phyloP scores from a whole-genome alignment of 2,888 invertebrate genomes.

The Diachrysia chrysitis region DNA sequence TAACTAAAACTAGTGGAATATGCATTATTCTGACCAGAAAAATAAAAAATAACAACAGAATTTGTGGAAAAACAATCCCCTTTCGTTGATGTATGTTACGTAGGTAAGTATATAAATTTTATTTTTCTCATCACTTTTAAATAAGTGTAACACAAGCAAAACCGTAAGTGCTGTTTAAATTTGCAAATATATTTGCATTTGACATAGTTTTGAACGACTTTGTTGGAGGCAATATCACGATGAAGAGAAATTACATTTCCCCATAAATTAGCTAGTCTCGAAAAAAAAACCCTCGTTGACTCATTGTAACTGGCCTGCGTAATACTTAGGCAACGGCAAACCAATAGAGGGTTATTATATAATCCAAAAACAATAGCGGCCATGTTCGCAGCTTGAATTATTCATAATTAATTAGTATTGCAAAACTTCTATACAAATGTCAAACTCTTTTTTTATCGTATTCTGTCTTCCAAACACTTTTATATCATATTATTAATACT shows the following conservation, averaged over 20 bases:
- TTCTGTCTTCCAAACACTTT: slow-evolving; percentile 13
- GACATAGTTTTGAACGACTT: slow-evolving; percentile 26
- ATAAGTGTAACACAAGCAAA: slow-evolving; percentile 39
- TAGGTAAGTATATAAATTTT: slow-evolving; percentile 29
- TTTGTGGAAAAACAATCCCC: slow-evolving; percentile 45
- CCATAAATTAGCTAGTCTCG: slow-evolving; percentile 28
- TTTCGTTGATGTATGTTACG: slow-evolving; percentile 33
- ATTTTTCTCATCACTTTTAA: slow-evolving; percentile 52
- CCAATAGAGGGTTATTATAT: slow-evolving; percentile 25
- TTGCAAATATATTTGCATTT: slow-evolving; percentile 34
- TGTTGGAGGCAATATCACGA: slow-evolving; percentile 38
- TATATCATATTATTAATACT: slow-evolving; percentile 31
- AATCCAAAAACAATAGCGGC: slow-evolving; percentile 30
- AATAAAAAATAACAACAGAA: slow-evolving; percentile 45
- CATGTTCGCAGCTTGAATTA: slow-evolving; percentile 7
- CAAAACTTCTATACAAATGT: slow-evolving; percentile 17
- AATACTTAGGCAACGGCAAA: slow-evolving; percentile 17
- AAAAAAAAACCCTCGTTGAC: slow-evolving; percentile 29
- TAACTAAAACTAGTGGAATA: slow-evolving; percentile 66
- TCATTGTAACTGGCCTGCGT: slow-evolving; percentile 12
- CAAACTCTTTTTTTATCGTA: neutral
- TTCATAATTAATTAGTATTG: slow-evolving; percentile 1
- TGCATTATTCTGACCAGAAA: slow-evolving; percentile 51
- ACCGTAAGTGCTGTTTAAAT: slow-evolving; percentile 25
- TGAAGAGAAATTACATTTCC: slow-evolving; percentile 49